Conservation (phyloP, 2,113 vertebrate species). For the Sander lucioperca region DNA sequence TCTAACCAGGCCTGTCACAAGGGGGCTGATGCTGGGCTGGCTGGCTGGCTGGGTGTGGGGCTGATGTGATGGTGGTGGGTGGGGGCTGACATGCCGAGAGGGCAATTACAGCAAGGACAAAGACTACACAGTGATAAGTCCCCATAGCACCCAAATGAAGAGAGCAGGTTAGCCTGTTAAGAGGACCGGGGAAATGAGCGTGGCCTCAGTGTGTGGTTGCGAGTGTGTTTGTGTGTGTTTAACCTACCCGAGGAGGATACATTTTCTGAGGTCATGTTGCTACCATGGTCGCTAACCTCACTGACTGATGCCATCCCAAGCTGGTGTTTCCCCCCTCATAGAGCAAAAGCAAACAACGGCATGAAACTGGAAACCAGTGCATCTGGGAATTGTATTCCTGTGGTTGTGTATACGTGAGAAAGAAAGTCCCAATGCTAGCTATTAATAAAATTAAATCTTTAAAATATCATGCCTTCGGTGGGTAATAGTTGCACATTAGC, state of each 20-base stretch:
- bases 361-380: conserved; percentile 67
- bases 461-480: conserved; percentile 58
- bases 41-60: conserved; percentile 68
- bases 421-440: conserved; percentile 59
- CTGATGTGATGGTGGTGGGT: conserved; percentile 64
- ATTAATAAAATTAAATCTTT: conserved; percentile 74
- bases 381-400: conserved; percentile 71
- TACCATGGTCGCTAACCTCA: conserved; percentile 68
- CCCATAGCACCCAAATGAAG: conserved; percentile 85
- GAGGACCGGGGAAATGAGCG: conserved; percentile 77
- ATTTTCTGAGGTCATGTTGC: conserved; percentile 77
- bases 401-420: conserved; percentile 51
- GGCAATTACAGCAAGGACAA: conserved; percentile 88
- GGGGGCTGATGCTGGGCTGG: conserved; percentile 71
- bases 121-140: conserved; percentile 87
- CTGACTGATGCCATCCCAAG: conserved; percentile 71
- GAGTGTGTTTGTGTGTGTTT: conserved; percentile 73
- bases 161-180: conserved; percentile 81
- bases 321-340: conserved; percentile 49
- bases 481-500: conserved; percentile 74
- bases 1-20: conserved; percentile 79
- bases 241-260: conserved; percentile 78
- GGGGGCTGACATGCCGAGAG: conserved; percentile 86
- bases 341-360: conserved; percentile 74
- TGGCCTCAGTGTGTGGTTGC: conserved; percentile 64